phyloP scores from a whole-genome alignment of 2,797 vertebrate species.

The Pangasius mekongensis region DNA sequence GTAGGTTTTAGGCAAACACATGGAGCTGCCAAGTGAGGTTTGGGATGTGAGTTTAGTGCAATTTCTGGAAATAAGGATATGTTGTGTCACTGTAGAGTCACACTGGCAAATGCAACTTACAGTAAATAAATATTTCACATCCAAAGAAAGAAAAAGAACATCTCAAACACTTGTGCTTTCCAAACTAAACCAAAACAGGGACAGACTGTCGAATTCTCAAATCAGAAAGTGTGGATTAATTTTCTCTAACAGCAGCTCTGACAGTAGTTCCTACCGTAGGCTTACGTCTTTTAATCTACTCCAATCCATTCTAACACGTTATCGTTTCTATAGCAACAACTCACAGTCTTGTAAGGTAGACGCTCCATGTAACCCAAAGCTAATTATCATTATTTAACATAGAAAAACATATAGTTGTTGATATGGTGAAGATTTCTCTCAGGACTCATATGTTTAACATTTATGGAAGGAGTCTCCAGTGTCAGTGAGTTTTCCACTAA shows the following conservation, averaged over 20 bases:
- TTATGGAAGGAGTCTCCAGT: neutral
- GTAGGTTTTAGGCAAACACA: slow-evolving; percentile 29
- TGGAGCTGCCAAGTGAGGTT: slow-evolving; percentile 20
- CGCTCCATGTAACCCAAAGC: no score
- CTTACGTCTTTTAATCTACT: neutral
- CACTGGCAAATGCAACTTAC: slow-evolving; percentile 7
- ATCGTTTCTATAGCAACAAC: neutral
- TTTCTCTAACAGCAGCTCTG: neutral
- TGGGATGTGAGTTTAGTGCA: neutral
- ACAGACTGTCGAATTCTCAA: no score
- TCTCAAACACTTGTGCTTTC: neutral
- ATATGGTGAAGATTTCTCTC: neutral
- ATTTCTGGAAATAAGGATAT: slow-evolving; percentile 18
- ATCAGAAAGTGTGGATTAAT: neutral
- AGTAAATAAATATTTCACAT: neutral
- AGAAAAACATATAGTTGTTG: neutral
- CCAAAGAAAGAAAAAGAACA: neutral
- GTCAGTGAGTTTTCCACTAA: neutral
- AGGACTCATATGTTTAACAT: neutral
- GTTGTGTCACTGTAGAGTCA: neutral
- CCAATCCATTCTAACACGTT: neutral
- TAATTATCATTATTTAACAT: neutral
- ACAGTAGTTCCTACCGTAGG: neutral
- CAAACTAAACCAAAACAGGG: neutral
- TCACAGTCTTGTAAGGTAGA: neutral